Evolutionary conservation across 1,140 invertebrate genomes (phyloP), one percentile per base, ranked within the genome.

Genomic region (Euwallacea similis): DNA sequence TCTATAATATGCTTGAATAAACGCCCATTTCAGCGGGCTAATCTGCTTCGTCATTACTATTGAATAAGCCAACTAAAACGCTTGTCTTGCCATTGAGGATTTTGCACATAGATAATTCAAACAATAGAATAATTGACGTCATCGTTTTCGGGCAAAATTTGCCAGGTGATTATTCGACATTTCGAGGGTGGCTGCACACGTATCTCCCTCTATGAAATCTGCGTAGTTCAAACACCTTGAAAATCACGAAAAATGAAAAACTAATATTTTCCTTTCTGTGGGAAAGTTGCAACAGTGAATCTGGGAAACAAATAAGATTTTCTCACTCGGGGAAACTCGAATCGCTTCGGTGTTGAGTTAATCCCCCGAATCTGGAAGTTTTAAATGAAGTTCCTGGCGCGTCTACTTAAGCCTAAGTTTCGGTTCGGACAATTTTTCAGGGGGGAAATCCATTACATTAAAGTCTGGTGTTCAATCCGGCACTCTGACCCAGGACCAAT

Each of bases 401-500:
- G 9, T 13, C 9, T 50, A 50, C 13, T 13, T 11, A 13, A 50
- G 9, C 46, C 13, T 10, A 50, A 50, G 54, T 56, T 56, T 56
- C 54, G 16, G 11, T 56, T 56, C 10, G 54, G 59, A 42, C 59
- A 61, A 61, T 61, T 61, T 43, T 61, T 61, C 59, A 61, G 59
- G 13, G 10, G 13, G 33, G 41, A 43, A 61, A 61, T n/a, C 41
- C 59, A 65, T 70, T 70, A 64, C 61, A 70, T 70, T 70, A 70
- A 47, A 70, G 16, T 61, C 65, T 61, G 59, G 70, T 72, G 60
- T 67, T 72, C 58, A 67, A 63, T 63, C 66, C 58, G 43, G 50
- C 71, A 65, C 62, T 67, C 59, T 68, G 70, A 68, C 71, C 71
- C 71, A 56, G 66, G 15, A 67, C 58, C 71, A 72, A 72, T 72